Conservation (phyloP, 2,113 vertebrate species). For the Petroica traversi region DNA sequence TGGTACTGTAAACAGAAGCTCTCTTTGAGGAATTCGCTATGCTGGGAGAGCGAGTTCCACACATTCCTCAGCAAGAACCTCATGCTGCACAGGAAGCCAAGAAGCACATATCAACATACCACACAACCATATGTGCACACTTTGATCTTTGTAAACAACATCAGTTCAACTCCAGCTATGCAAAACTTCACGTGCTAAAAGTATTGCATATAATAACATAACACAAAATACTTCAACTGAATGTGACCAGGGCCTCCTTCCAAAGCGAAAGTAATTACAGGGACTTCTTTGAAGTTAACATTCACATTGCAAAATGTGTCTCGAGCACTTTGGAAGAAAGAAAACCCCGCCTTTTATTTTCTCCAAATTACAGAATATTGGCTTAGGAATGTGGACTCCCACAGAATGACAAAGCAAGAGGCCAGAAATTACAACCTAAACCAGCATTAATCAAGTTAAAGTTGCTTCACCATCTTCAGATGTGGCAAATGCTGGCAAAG, state of each 20-base stretch:
- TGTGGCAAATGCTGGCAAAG: neutral
- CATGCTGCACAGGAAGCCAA: conserved; percentile 43
- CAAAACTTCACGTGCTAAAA: neutral
- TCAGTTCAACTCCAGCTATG: neutral
- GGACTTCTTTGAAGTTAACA: neutral
- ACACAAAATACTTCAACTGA: neutral
- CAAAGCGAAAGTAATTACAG: neutral
- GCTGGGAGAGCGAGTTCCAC: conserved; percentile 19
- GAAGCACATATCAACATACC: conserved; percentile 16
- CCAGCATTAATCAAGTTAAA: neutral
- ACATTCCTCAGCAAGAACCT: conserved; percentile 55
- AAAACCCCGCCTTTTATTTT: neutral
- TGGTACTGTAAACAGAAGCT: conserved; percentile 56
- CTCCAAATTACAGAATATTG: neutral
- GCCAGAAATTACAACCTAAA: neutral
- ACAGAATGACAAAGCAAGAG: neutral
- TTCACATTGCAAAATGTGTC: neutral
- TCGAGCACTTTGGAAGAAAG: neutral
- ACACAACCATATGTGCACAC: neutral
- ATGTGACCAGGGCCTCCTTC: neutral
- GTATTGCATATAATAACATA: neutral
- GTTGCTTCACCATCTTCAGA: neutral
- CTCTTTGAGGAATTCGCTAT: conserved; percentile 41
- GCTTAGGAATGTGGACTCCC: neutral
- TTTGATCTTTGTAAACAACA: conserved; percentile 35